Conservation (phyloP, 2,888 invertebrate species). For the Eupithecia insigniata region DNA sequence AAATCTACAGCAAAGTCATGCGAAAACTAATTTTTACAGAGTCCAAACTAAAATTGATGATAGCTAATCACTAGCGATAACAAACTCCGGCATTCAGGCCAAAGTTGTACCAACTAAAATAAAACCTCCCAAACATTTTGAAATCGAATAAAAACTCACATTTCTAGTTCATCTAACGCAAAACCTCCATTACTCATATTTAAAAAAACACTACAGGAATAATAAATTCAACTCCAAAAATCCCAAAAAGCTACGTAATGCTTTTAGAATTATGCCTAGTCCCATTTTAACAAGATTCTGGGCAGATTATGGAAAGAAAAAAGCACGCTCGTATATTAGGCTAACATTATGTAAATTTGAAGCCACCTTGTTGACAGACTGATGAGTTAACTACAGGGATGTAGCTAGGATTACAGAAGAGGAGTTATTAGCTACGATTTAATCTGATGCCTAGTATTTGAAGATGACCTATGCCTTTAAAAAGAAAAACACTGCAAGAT, state of each 20-base stretch:
- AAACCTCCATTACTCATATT: background rate
- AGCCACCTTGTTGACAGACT: slow-evolving; percentile 37
- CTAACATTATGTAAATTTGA: slow-evolving; percentile 42
- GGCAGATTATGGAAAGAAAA: slow-evolving; percentile 29
- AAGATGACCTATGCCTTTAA: background rate
- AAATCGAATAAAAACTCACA: background rate
- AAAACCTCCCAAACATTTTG: background rate
- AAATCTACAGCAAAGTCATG: too few relatives aligned
- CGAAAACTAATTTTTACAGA: too few relatives aligned
- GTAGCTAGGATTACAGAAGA: slow-evolving; percentile 7
- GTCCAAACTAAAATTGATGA: background rate
- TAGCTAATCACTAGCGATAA: background rate
- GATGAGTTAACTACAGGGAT: slow-evolving; percentile 13
- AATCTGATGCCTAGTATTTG: background rate
- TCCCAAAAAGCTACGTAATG: slow-evolving; percentile 21
- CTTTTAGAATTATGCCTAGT: slow-evolving; percentile 26
- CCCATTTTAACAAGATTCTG: slow-evolving; percentile 30
- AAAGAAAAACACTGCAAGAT: background rate
- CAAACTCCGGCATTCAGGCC: background rate
- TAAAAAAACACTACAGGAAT: background rate
- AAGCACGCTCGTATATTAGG: slow-evolving; percentile 35
- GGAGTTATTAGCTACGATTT: background rate
- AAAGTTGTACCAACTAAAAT: background rate
- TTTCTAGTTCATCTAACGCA: background rate
- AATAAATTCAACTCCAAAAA: slow-evolving; percentile 16